Conservation (phyloP, 2,888 invertebrate genomes). For the Ernsta delagoae region DNA sequence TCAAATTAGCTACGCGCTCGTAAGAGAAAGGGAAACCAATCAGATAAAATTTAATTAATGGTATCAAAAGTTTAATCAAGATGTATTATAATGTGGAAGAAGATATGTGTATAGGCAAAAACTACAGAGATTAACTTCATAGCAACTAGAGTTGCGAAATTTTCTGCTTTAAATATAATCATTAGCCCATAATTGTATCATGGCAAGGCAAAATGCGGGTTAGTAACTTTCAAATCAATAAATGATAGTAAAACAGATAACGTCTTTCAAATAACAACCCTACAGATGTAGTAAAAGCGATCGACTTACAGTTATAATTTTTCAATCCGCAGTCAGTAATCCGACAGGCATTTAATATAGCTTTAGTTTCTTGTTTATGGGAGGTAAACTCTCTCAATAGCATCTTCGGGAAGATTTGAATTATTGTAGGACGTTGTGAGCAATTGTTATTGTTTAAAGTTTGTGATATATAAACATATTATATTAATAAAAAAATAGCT, state of each 20-base stretch:
- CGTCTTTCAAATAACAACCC: conserved; percentile 9
- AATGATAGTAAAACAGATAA: neutral
- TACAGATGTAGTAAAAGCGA: conserved; percentile 1
- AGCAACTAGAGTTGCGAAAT: neutral
- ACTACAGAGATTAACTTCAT: too few species aligned
- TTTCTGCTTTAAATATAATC: neutral
- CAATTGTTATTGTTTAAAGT: too few species aligned
- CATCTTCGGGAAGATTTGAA: too few species aligned
- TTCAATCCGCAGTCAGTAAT: conserved; percentile 22
- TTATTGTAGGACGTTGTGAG: too few species aligned
- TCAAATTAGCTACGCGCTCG: too few species aligned
- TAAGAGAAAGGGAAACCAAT: too few species aligned
- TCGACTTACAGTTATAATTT: conserved; percentile 23
- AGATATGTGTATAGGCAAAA: too few species aligned
- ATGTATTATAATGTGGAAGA: too few species aligned
- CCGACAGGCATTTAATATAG: conserved; percentile 5
- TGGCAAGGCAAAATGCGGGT: neutral
- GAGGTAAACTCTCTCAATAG: neutral
- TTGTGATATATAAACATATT: too few species aligned
- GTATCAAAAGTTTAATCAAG: too few species aligned
- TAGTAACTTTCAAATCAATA: neutral
- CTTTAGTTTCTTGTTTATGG: conserved; percentile 13
- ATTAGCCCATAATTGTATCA: neutral
- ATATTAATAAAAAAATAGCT: too few species aligned
- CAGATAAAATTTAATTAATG: too few species aligned